phyloP scores from a whole-genome alignment of 2,113 vertebrate genomes.

The Callionymus lyra region DNA sequence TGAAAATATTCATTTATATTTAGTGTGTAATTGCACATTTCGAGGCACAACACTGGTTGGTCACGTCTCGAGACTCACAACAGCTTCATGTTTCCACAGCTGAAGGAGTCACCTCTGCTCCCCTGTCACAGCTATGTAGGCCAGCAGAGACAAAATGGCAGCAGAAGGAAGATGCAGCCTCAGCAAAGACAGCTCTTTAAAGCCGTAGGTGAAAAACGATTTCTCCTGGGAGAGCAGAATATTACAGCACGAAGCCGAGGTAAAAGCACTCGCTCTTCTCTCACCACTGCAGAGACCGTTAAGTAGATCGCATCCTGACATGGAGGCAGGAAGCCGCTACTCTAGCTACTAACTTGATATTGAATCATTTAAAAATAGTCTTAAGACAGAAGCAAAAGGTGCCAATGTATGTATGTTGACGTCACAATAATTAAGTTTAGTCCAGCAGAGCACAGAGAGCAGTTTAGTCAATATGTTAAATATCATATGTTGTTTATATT shows the following conservation, averaged over 20 bases:
- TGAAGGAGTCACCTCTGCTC: conserved; percentile 18
- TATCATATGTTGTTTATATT: no score
- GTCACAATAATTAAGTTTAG: no score
- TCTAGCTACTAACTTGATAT: no score
- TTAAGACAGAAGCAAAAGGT: no score
- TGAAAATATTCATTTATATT: no score
- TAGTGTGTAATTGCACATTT: no score
- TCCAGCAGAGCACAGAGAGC: no score
- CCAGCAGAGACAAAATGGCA: conserved; percentile 36
- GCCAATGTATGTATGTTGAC: no score
- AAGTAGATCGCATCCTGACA: background rate
- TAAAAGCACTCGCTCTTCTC: conserved; percentile 3
- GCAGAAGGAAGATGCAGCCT: conserved; percentile 23
- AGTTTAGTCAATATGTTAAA: no score
- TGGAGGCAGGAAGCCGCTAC: background rate
- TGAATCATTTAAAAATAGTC: no score
- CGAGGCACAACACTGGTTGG: no score
- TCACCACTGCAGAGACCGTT: background rate
- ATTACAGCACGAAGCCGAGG: conserved; percentile 10
- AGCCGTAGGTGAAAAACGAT: conserved; percentile 11
- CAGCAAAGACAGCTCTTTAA: conserved; percentile 26
- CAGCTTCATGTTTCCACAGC: conserved; percentile 25
- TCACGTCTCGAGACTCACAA: conserved; percentile 12
- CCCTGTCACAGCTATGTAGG: conserved; percentile 38
- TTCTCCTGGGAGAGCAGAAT: conserved; percentile 11